A percentile compares a stretch with the other conserved stretches of the same genome.
phyloP scores from a whole-genome alignment of 2,113 vertebrate species.

The Sigmodon hispidus region DNA sequence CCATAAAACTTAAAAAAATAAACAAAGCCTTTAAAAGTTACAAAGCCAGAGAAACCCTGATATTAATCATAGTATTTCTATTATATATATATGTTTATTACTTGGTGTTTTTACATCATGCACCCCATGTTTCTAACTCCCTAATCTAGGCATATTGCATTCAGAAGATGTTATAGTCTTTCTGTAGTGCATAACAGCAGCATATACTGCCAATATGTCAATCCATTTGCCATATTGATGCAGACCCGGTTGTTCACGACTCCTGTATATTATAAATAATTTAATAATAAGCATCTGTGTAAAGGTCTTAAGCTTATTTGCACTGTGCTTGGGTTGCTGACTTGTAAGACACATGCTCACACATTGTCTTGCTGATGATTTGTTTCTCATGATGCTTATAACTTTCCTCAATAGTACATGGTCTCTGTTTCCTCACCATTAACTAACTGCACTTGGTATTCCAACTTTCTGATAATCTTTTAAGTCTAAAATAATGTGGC shows the following conservation, averaged over 20 bases:
- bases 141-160: not conserved
- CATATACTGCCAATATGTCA: fast-evolving
- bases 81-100: no score
- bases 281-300: not conserved
- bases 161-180: not conserved
- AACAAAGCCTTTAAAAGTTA: no score
- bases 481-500: not conserved
- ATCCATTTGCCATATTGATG: not conserved
- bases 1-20: no score
- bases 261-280: not conserved
- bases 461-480: not conserved
- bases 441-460: not conserved
- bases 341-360: not conserved
- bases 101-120: no score
- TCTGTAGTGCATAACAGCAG: fast-evolving
- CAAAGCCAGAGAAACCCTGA: no score
- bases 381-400: not conserved
- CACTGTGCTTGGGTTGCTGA: not conserved
- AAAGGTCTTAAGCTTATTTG: not conserved
- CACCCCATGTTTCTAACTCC: not conserved
- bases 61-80: no score
- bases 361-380: not conserved
- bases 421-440: not conserved
- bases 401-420: not conserved
- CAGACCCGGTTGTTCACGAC: not conserved